Evolutionary conservation across 2,113 vertebrate genomes (phyloP).

Genomic region (Sorex fumeus): DNA sequence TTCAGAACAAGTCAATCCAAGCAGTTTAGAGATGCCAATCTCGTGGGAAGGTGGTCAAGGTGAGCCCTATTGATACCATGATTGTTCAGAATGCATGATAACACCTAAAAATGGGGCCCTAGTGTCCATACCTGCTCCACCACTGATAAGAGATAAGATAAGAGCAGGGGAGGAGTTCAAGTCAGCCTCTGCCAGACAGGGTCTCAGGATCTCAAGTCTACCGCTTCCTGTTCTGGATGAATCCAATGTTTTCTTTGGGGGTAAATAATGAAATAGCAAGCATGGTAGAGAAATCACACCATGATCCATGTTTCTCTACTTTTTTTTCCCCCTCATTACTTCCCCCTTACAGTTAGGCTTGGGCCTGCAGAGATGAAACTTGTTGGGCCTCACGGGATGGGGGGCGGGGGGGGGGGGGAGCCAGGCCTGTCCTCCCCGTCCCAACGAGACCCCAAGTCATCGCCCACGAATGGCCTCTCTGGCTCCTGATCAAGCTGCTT

Average conservation of each 20-base stretch:
- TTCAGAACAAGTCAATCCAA: background rate
- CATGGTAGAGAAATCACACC: background rate
- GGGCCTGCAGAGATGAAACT: no score
- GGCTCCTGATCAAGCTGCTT: no score
- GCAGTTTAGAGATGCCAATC: background rate
- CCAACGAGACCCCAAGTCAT: no score
- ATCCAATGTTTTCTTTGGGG: background rate
- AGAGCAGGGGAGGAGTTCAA: background rate
- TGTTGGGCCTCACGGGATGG: no score
- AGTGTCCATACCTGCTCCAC: background rate
- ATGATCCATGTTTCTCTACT: background rate
- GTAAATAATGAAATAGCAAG: background rate
- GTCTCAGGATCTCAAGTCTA: background rate
- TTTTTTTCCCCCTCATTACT: background rate
- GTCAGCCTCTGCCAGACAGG: background rate
- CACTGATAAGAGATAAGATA: background rate
- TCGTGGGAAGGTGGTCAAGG: background rate
- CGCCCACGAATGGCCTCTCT: no score
- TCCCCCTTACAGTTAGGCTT: background rate
- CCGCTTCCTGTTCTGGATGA: background rate
- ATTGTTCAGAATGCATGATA: background rate
- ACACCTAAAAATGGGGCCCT: background rate
- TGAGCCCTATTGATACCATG: background rate
- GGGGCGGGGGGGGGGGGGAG: no score
- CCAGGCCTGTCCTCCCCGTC: no score